phyloP scores from a whole-genome alignment of 2,888 invertebrate species.

The Beris morrisii region DNA sequence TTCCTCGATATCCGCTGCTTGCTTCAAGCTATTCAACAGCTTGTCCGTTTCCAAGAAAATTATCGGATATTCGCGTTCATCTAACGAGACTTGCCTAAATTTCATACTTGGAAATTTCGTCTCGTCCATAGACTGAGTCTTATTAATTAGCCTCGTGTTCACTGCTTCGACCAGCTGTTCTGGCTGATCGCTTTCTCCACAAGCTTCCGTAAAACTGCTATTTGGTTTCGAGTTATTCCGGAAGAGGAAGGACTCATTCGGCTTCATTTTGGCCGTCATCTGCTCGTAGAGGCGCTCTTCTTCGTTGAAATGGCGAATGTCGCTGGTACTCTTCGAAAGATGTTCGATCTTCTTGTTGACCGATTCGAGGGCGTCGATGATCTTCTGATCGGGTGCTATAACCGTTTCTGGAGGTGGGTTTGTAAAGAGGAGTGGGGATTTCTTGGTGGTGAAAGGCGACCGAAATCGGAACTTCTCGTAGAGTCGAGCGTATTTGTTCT shows the following conservation, averaged over 20 bases:
- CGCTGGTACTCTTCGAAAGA: conserved; percentile 38
- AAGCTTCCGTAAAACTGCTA: conserved; percentile 29
- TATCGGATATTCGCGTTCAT: conserved; percentile 26
- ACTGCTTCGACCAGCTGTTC: conserved; percentile 50
- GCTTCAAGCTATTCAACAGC: conserved; percentile 14
- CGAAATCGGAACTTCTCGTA: conserved; percentile 53
- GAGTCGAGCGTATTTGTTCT: conserved; percentile 47
- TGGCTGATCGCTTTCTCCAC: conserved; percentile 41
- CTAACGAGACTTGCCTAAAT: conserved; percentile 23
- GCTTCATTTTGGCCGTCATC: conserved; percentile 57
- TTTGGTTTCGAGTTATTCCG: conserved; percentile 56
- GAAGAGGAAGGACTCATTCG: conserved; percentile 70
- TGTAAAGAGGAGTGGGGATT: conserved; percentile 5
- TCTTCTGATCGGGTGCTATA: conserved; percentile 47
- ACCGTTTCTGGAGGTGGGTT: neutral
- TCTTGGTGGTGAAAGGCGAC: conserved; percentile 42
- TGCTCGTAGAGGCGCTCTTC: conserved; percentile 51
- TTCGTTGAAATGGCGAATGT: conserved; percentile 31
- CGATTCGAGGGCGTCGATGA: conserved; percentile 50
- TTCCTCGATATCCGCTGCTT: conserved; percentile 29
- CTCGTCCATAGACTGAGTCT: conserved; percentile 41
- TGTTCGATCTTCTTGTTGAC: conserved; percentile 50
- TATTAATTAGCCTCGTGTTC: conserved; percentile 50
- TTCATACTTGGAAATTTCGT: conserved; percentile 29
- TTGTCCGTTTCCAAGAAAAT: conserved; percentile 34